Base-by-base conservation (phyloP, 2,797 vertebrate genomes). In the Dicrostonyx torquatus region DNA sequence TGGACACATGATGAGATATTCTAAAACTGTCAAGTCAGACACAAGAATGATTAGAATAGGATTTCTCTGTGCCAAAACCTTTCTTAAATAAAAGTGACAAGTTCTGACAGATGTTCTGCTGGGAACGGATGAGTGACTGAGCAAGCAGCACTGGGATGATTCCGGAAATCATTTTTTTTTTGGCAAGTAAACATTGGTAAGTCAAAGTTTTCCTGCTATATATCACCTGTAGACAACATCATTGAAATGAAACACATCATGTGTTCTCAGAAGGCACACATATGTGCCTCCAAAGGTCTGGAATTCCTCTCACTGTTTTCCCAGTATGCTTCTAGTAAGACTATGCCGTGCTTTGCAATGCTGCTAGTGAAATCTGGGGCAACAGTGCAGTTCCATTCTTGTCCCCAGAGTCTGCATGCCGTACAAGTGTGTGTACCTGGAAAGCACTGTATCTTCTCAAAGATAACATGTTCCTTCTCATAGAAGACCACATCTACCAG, bases 11-110 rank as follows among this genome's bases (percentile, higher is more conserved):
- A 76, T 14, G 37, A 73, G 26, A 77, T 55, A 96, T 4, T 43
- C n/a, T 78, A 60, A 97, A 97, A 37, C 4, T 90, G 86, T 87
- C 95, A 94, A 40, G 94, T 40, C 17, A 62, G 94, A 96, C 37
- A 22, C 12, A n/a, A 93, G 60, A 66, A 94, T 78, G 43, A 94
- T 94, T n/a, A 97, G 96, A 96, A 96, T 91, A 90, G 80, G 92
- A 43, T 72, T 48, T 34, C 58, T 96, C 75, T 20, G 37, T 78
- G 40, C 90, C 92, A 96, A 91, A 79, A 68, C 9, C 90, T 93
- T 86, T 62, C 31, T 94, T 15, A 40, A 97, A 43, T 95, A 82
- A 95, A 92, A 93, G 11, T 87, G 91, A 93, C 37, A 96, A 14
- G 26, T 97, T 93, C 79, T 93, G 97, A 68, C 60, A 89, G 45